Base-by-base conservation (phyloP, 1,140 invertebrate species). In the Drosophila ironensis region DNA sequence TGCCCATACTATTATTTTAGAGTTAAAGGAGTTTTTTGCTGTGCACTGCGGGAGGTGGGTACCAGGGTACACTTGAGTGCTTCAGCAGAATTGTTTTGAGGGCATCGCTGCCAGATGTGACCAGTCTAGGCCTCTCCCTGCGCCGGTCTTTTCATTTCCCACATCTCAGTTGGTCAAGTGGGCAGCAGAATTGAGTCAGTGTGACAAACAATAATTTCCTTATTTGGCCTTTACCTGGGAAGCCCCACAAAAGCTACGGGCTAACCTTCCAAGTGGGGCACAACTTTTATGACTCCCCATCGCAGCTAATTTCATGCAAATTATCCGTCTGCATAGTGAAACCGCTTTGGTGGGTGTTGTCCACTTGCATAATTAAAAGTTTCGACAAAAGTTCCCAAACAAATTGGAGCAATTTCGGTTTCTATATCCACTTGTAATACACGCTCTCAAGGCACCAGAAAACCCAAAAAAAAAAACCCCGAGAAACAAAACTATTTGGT, bases 181-280 rank as follows among this genome's bases (percentile, higher is more conserved):
- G 63, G 60, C 66, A 51, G 72, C 54, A 59, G 72, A 82, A 84
- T 71, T 84, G 70, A 86, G 78, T 86, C 80, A 82, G 80, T 86
- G 78, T 84, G 78, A 82, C 78, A 82, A 82, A 84, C 80, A 84
- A 86, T 71, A 74, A 61, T 86, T 78, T 42, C 63, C 71, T 56
- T 66, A 50, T 37, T 37, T 37, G 33, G 14, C 14, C 14, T 56
- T 72, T 59, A 59, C 33, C 53, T 47, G 44, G 37, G 61, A 66
- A 42, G 37, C 19, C 30, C 16, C 59, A 63, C 33, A 30, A 56
- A 48, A 27, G 42, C 24, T 19, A 37, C 35, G 17, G 27, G 68
- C 33, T 57, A 64, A 72, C 25, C 67, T 72, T 77, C 42, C 57
- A 14, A 37, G 20, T 22, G 30, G 54, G 24, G 8, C 60, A 27